Percentiles rank a stretch among this genome's conserved stretches.
phyloP scores from a whole-genome alignment of 2,797 vertebrate species.

The Semaprochilodus insignis region DNA sequence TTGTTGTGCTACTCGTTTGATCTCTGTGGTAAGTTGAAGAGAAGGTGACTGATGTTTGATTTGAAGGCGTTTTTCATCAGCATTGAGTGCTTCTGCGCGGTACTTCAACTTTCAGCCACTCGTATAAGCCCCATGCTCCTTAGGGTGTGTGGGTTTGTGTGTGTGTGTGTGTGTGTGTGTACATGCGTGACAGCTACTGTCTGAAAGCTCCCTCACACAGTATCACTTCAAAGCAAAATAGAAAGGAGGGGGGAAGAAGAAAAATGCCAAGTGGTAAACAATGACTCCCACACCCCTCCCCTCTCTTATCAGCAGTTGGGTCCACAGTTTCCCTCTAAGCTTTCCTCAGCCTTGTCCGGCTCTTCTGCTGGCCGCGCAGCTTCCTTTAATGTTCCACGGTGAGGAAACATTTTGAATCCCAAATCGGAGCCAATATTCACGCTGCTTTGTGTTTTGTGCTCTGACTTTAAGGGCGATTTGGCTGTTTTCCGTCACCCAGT shows the following conservation, averaged over 20 bases:
- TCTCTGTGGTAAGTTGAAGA: neutral
- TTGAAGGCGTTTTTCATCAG: neutral
- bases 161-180: constrained; percentile 26
- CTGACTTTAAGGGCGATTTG: neutral
- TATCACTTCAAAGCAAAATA: constrained; percentile 58
- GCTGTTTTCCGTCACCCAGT: neutral
- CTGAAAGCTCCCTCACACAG: constrained; percentile 48
- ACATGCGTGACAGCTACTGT: constrained; percentile 30
- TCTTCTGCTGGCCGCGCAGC: constrained; percentile 56
- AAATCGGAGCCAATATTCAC: constrained; percentile 47
- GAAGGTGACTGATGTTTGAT: neutral
- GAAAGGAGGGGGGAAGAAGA: constrained; percentile 23
- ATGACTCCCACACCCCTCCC: neutral
- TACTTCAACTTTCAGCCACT: neutral
- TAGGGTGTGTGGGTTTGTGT: constrained; percentile 41
- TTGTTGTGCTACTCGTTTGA: neutral
- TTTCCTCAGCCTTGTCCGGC: constrained; percentile 61
- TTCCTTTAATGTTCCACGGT: constrained; percentile 61
- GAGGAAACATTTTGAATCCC: constrained; percentile 53
- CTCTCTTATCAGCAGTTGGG: constrained; percentile 29
- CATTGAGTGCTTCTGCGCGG: neutral
- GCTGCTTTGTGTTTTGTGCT: neutral
- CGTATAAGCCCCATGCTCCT: neutral
- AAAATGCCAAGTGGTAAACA: constrained; percentile 59
- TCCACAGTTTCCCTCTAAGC: constrained; percentile 57